These are phyloP conservation scores for Naja naja DNA, from an alignment of 2,113 vertebrate species.

Conservation along the genomic window DNA sequence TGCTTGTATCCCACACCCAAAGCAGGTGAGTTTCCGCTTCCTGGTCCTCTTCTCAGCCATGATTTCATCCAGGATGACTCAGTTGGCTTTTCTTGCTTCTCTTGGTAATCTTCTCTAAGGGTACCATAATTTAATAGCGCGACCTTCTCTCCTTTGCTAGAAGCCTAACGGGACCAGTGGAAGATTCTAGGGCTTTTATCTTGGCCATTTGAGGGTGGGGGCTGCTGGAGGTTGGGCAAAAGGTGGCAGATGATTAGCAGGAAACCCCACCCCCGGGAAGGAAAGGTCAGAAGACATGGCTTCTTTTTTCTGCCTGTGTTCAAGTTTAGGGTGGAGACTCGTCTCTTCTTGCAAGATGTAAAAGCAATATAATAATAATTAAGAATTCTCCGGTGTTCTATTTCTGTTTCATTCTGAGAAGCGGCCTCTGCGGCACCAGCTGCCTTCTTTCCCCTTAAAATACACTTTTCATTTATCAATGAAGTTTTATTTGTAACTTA, in stretches of 20 bases:
- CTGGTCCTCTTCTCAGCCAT: neutral
- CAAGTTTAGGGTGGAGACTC: neutral
- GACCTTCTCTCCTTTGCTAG: neutral
- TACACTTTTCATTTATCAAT: neutral
- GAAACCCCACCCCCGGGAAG: neutral
- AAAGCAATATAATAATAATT: neutral
- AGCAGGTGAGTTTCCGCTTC: neutral
- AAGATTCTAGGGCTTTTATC: neutral
- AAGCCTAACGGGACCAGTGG: too few species aligned
- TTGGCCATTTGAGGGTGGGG: neutral
- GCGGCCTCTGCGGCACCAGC: neutral
- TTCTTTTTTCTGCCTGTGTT: neutral
- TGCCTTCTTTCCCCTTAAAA: neutral
- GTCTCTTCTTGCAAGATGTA: neutral
- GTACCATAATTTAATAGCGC: neutral
- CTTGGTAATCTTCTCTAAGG: neutral
- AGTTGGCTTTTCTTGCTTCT: neutral
- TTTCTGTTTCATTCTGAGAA: neutral
- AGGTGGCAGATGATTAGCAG: neutral
- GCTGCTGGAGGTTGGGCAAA: neutral
- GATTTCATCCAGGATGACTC: neutral
- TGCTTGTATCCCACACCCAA: neutral
- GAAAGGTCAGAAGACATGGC: neutral
- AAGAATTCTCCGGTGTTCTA: neutral
- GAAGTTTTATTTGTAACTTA: neutral